Conservation (phyloP, 37 sponge, comb jelly and placozoan genomes). For the Mnemiopsis leidyi region DNA sequence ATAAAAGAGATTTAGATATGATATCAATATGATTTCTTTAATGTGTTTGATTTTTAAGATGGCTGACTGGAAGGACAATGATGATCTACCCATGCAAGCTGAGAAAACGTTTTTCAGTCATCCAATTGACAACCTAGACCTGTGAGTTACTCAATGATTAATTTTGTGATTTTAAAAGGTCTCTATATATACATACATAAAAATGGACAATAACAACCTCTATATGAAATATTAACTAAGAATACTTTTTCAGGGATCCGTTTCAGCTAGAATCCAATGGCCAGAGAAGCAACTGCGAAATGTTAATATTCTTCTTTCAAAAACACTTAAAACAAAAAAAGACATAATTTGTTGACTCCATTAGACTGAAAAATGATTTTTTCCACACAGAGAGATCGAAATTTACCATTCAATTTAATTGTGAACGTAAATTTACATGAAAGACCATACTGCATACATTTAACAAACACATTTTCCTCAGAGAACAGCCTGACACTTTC, state of each 20-base stretch:
- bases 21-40: too few relatives aligned
- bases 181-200: neutral
- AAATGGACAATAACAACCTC: neutral
- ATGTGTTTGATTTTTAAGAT: too few relatives aligned
- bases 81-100: neutral
- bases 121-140: conserved; percentile 6
- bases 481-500: neutral
- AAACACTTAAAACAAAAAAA: too few relatives aligned
- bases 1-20: too few relatives aligned
- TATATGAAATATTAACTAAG: too few relatives aligned
- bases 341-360: too few relatives aligned
- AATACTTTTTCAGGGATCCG: conserved; percentile 48
- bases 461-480: neutral
- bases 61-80: conserved; percentile 38
- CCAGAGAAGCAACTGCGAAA: neutral
- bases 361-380: too few relatives aligned
- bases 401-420: too few relatives aligned
- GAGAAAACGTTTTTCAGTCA: conserved; percentile 25
- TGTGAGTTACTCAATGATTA: neutral
- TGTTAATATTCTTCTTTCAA: too few relatives aligned
- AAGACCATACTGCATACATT: neutral
- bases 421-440: too few relatives aligned
- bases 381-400: too few relatives aligned
- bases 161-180: neutral
- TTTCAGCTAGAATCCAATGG: neutral